Evolutionary conservation across 2,888 invertebrate species (phyloP), one percentile per base, ranked within the genome.

Genomic region (Blera fallax): DNA sequence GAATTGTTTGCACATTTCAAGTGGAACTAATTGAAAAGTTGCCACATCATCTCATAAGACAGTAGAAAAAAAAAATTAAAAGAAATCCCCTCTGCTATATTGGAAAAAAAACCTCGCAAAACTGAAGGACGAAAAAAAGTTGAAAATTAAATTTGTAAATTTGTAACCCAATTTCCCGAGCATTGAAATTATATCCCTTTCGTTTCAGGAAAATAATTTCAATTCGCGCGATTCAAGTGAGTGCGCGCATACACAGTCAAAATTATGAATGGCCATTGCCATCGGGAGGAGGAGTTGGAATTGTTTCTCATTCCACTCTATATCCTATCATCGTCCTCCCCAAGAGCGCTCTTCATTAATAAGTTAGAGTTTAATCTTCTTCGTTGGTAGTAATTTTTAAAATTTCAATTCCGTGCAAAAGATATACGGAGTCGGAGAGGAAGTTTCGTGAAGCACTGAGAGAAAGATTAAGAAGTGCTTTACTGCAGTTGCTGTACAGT

Each of bases 291-390:
- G 32, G 60, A 58, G 54, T 37, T 11, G 37, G 70, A 32, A 73
- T 58, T 65, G 32, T 32, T 52, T 69, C 18, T 27, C 62, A 5
- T 62, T 52, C 37, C 37, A 6, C 21, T 16, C 21, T 34, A 24
- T n/a, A 56, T 45, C 32, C 29, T 29, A 21, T 4, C 14, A 7
- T 29, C n/a, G n/a, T 4, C 37, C 27, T 40, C 8, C 32, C 7
- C 29, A 32, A 79, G 70, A 48, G 72, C 60, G 72, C 70, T 80
- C 65, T 81, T 81, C 85, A 85, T 85, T 85, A 85, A 85, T 85
- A 85, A 85, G 76, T 85, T 73, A 85, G 76, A 77, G 70, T 85
- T 85, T 85, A 85, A 85, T 85, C 80, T 85, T 81, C 85, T 85
- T 72, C 60, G 70, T 65, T 80, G 74, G 80, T 52, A 54, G 54